Evolutionary conservation across 1,140 invertebrate species (phyloP).

Genomic region (Plectrocnemia conspersa): DNA sequence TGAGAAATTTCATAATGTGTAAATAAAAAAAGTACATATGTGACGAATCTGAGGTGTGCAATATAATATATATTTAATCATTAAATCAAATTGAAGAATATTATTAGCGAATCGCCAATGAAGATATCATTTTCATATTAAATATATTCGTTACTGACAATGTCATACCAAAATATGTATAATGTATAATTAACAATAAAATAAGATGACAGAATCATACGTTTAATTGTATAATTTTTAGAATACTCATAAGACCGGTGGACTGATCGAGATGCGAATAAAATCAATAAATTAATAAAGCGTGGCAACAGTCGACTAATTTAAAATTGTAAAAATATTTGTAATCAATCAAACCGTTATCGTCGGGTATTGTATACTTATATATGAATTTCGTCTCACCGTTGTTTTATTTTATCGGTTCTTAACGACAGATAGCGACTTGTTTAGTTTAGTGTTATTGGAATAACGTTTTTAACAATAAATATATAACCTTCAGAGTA

Average conservation of each 20-base stretch:
- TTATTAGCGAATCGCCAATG: no score
- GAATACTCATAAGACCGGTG: conserved; percentile 7
- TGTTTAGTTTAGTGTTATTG: no score
- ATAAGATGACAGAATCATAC: conserved; percentile 24
- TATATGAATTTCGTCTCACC: neutral
- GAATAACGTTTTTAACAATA: conserved; percentile 1
- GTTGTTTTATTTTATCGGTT: no score
- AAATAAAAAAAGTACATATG: no score
- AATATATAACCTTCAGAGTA: conserved; percentile 3
- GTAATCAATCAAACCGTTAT: neutral
- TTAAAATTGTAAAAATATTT: conserved; percentile 2
- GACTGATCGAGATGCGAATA: neutral
- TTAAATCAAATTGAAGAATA: no score
- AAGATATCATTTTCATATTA: conserved; percentile 30
- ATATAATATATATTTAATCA: no score
- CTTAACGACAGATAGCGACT: no score
- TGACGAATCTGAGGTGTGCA: no score
- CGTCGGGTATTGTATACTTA: no score
- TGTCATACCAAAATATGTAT: conserved; percentile 33
- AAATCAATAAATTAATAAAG: conserved; percentile 2
- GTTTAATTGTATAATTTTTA: conserved; percentile 32
- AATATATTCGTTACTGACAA: conserved; percentile 31
- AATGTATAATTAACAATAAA: neutral
- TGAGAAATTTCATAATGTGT: no score
- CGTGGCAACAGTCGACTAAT: neutral